Evolutionary conservation across 2,797 vertebrate species (phyloP), one percentile per base, ranked within the genome.

Genomic region (Salarias fasciatus): DNA sequence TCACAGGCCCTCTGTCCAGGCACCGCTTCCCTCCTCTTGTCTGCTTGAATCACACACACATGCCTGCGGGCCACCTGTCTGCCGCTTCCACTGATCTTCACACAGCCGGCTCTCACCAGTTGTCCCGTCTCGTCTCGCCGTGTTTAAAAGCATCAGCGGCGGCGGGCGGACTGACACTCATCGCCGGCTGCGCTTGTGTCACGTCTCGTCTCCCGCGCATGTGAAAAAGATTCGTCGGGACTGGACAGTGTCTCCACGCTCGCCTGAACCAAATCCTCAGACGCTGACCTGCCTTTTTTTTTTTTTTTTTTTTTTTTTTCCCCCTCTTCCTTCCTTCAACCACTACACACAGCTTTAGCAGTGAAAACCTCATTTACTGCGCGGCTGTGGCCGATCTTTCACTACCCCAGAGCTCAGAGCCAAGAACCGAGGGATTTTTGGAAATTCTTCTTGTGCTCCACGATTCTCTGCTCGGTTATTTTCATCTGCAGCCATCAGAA

Each of bases 21-120:
- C 69, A 50, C 57, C 40, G 77, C 72, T 70, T 69, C 79, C 52
- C 49, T 55, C 66, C 49, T 73, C 49, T 73, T 15, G 65, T 69
- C 58, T 66, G 71, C 72, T 65, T 79, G 62, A 86, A 80, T 35
- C 33, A 35, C 77, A 69, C 73, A 69, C 15, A 59, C 79, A 77
- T 47, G 76, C 63, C 77, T 83, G 79, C 56, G 63, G 36, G 67
- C 77, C 83, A 85, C 88, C 83, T 89, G 85, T 87, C 84, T 52
- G 66, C 76, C 12, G 52, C 77, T 72, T 75, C 82, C 75, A 77
- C 84, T 86, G 82, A 84, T 86, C 84, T 84, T 54, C 61, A 10
- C 63, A 0, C 61, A 53, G 65, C 66, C 45, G 11, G 63, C 75
- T 49, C 35, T 44, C 65, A 41, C 72, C 84, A 83, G 85, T 83